These are phyloP conservation scores for Tychaedon coryphoeus DNA, from an alignment of 2,113 vertebrate species.

Conservation along the genomic window DNA sequence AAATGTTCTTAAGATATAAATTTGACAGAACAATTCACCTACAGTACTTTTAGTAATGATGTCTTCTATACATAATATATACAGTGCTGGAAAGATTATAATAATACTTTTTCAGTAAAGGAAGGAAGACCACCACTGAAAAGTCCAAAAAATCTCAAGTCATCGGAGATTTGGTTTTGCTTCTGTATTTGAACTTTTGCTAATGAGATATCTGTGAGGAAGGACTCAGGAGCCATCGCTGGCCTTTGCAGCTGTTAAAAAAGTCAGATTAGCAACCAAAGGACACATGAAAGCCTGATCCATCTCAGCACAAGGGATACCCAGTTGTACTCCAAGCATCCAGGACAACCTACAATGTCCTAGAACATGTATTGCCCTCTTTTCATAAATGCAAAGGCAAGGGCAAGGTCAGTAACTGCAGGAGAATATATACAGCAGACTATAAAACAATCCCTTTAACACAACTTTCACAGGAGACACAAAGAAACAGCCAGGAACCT, in stretches of 20 bases:
- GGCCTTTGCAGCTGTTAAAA: not conserved
- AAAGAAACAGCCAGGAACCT: conserved; percentile 4
- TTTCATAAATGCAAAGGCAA: conserved; percentile 51
- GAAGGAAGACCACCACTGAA: conserved; percentile 31
- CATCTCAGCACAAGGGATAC: not conserved
- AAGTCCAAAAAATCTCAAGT: conserved; percentile 37
- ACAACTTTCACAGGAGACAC: conserved; percentile 13
- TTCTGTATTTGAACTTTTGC: conserved; percentile 12
- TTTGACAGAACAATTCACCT: conserved; percentile 70
- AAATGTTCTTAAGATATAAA: conserved; percentile 79
- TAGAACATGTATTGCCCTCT: conserved; percentile 10
- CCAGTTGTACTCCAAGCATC: not conserved
- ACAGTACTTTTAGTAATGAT: conserved; percentile 69
- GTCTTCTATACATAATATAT: conserved; percentile 74
- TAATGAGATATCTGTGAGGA: conserved; percentile 7
- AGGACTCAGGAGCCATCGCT: not conserved
- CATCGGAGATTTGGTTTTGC: conserved; percentile 49
- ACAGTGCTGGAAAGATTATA: conserved; percentile 60
- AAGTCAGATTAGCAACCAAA: not conserved
- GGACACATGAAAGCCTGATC: not conserved
- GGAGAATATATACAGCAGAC: conserved; percentile 40
- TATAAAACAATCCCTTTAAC: conserved; percentile 44
- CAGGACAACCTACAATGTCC: not conserved
- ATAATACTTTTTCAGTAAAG: conserved; percentile 47
- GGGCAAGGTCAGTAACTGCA: conserved; percentile 25